phyloP scores from a whole-genome alignment of 2,797 vertebrate genomes.

The Hafferia zeledoni region DNA sequence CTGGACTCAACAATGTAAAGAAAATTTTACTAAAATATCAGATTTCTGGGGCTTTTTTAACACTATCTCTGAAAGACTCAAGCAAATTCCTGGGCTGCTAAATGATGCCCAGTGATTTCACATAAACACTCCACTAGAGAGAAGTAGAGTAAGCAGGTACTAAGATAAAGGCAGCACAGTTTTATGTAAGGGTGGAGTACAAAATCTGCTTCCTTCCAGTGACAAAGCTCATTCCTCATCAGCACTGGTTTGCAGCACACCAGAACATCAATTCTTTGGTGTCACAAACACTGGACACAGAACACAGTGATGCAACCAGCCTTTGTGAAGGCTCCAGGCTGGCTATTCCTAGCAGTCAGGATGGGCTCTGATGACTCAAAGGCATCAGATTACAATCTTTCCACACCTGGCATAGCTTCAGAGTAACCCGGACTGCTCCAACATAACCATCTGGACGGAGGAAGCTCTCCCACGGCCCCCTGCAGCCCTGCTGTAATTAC shows the following conservation, averaged over 20 bases:
- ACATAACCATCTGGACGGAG: not conserved
- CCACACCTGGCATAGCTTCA: not conserved
- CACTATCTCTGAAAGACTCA: not conserved
- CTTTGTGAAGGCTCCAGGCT: not conserved
- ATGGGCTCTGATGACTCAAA: not conserved
- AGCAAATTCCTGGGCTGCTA: not conserved
- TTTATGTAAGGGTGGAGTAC: not conserved
- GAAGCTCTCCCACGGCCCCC: not conserved
- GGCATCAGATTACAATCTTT: not conserved
- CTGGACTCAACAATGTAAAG: not conserved
- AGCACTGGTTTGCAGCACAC: not conserved
- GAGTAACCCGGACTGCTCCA: not conserved
- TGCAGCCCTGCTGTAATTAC: not conserved
- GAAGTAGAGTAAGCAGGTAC: not conserved
- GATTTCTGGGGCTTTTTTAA: not conserved
- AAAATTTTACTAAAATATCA: not conserved
- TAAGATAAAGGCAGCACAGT: not conserved
- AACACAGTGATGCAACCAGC: not conserved
- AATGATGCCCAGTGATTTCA: not conserved
- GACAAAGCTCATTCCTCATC: not conserved
- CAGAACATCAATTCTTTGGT: not conserved
- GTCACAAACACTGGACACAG: not conserved
- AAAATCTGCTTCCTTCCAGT: not conserved
- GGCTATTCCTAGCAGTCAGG: not conserved
- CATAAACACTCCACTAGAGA: not conserved